phyloP scores from a whole-genome alignment of 2,113 vertebrate genomes.

The Lasiurus cinereus region DNA sequence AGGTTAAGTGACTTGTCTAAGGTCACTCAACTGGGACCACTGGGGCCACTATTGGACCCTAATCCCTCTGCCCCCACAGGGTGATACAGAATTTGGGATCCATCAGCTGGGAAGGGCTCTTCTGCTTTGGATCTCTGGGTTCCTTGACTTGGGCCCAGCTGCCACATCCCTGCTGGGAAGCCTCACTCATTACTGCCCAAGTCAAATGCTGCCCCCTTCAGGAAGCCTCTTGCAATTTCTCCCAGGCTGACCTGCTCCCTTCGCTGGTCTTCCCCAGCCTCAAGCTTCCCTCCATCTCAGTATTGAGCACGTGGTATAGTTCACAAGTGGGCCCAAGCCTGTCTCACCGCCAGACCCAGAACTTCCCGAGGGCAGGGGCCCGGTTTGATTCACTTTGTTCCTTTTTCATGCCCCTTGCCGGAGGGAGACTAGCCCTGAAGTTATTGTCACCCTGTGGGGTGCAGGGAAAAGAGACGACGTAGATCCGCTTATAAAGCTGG shows the following conservation, averaged over 20 bases:
- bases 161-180: background rate
- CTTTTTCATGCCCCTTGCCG: background rate
- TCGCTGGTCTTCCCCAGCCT: background rate
- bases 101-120: background rate
- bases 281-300: background rate
- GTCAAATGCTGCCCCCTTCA: background rate
- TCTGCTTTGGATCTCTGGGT: background rate
- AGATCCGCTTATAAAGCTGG: background rate
- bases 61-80: background rate
- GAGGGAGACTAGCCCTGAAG: background rate
- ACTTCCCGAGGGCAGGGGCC: background rate
- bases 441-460: background rate
- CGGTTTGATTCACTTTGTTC: background rate
- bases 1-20: conserved; percentile 37
- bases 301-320: background rate
- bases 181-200: background rate
- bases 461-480: background rate
- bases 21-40: background rate
- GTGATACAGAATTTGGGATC: background rate
- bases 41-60: background rate
- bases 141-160: background rate
- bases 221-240: background rate
- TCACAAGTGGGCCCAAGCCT: no score
- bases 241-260: background rate
- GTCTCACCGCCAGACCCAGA: background rate